Base-by-base conservation (phyloP, 2,113 vertebrate genomes). In the Reinhardtius hippoglossoides region DNA sequence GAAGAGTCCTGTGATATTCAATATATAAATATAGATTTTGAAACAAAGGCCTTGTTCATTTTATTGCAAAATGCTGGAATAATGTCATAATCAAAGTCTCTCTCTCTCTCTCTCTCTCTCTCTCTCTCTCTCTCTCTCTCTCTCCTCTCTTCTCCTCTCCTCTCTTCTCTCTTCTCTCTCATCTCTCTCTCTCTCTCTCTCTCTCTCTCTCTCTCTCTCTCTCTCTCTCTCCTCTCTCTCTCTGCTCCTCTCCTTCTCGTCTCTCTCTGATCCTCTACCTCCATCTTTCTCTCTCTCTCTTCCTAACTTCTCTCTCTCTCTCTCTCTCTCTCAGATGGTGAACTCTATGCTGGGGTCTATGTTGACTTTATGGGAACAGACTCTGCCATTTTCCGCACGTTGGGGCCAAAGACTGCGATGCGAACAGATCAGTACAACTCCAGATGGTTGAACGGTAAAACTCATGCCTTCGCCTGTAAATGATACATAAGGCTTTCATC, bases 361-460 rank as follows among this genome's bases (percentile, higher is more conserved):
- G 97, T 99, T 0, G 98, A 99, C 89, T 99, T 99, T 92, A 99
- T 99, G 98, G 98, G 97, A 89, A 99, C 98, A 0, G 98, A 99
- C 0, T 97, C 98, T 0, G 97, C 98, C 88, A 97, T 99, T 91
- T 99, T 99, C 93, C 96, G 97, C 67, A 98, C 97, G 3, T 94
- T 98, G 86, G 97, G 98, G 75, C 96, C 97, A 80, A 97, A 98
- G 91, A 97, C 97, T 0, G 96, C 97, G 87, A 99, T 99, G 97
- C 95, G 98, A 59, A 99, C 97, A 0, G 98, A 99, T 89, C 98
- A 99, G 92, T 99, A 99, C 92, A 99, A 99, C 85, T 99, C 98
- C 63, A 96, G 97, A 91, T 99, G 98, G 98, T 92, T 99, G 55
- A 99, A 99, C 0, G 98, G 98, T 99, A 93, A 89, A 56, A 35